A percentile compares a stretch with the other conserved stretches of the same genome.
Evolutionary conservation across 2,888 invertebrate genomes (phyloP).

Genomic region (Cataglyphis rosenhaueri): DNA sequence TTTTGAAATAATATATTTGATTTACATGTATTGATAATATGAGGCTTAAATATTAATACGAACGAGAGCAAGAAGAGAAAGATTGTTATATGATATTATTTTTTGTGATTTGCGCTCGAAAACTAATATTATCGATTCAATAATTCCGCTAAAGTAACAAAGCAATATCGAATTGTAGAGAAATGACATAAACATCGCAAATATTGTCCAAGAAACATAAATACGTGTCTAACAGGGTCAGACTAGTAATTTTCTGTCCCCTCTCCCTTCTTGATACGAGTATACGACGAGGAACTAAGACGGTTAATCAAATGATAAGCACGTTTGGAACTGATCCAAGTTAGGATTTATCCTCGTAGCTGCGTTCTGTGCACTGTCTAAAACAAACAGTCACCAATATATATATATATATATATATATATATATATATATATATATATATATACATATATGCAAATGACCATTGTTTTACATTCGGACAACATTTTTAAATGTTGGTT

Average conservation of each 20-base stretch:
- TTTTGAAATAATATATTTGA: slow-evolving; percentile 1
- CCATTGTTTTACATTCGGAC: neutral
- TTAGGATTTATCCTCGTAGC: slow-evolving; percentile 56
- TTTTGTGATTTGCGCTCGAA: neutral
- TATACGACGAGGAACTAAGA: slow-evolving; percentile 63
- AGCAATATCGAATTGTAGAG: neutral
- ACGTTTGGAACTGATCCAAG: slow-evolving; percentile 71
- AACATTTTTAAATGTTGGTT: slow-evolving; percentile 5
- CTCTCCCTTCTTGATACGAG: slow-evolving; percentile 56
- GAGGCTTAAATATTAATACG: neutral
- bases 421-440: slow-evolving; percentile 37
- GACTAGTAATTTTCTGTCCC: slow-evolving; percentile 56
- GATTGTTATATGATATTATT: neutral
- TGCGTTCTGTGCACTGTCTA: slow-evolving; percentile 46
- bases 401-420: slow-evolving; percentile 30
- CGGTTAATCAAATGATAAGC: slow-evolving; percentile 73
- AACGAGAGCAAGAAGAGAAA: neutral
- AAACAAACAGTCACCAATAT: slow-evolving; percentile 40
- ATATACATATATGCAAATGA: slow-evolving; percentile 30
- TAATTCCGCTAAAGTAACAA: neutral
- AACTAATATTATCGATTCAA: neutral
- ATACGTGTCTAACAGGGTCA: slow-evolving; percentile 37
- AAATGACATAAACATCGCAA: neutral
- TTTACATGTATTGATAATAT: neutral
- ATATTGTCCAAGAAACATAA: slow-evolving; percentile 10